phyloP scores from a whole-genome alignment of 2,113 vertebrate species.

The Setophaga petechia region DNA sequence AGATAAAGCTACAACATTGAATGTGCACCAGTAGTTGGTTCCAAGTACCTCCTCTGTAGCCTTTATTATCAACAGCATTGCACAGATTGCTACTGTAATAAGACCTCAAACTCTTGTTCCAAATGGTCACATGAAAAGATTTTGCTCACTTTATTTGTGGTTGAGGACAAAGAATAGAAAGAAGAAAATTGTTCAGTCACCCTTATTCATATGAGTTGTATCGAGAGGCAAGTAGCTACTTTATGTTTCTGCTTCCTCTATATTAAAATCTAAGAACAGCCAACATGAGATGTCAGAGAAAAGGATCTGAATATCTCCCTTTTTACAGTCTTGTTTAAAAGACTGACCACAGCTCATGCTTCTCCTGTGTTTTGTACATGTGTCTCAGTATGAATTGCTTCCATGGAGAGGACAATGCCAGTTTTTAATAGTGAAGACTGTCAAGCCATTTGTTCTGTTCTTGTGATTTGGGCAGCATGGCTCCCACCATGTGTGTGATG shows the following conservation, averaged over 20 bases:
- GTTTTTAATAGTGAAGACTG: neutral
- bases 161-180: neutral
- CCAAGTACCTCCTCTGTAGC: neutral
- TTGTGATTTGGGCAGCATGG: neutral
- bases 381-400: neutral
- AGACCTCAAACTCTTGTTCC: slow-evolving; percentile 20
- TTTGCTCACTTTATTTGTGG: neutral
- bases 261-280: neutral
- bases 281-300: neutral
- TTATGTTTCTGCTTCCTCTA: neutral
- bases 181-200: neutral
- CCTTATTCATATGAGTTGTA: neutral
- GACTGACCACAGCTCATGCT: neutral
- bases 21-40: neutral
- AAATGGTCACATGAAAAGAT: neutral
- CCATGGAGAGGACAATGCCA: neutral
- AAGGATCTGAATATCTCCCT: neutral
- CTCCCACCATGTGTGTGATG: fast-evolving
- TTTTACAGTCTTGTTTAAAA: neutral
- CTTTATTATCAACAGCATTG: neutral
- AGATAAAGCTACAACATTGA: neutral
- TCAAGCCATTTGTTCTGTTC: neutral
- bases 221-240: neutral
- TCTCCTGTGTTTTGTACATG: neutral
- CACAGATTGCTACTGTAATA: neutral